Conservation (phyloP, 1,140 invertebrate genomes). For the Dreissena rostriformis region DNA sequence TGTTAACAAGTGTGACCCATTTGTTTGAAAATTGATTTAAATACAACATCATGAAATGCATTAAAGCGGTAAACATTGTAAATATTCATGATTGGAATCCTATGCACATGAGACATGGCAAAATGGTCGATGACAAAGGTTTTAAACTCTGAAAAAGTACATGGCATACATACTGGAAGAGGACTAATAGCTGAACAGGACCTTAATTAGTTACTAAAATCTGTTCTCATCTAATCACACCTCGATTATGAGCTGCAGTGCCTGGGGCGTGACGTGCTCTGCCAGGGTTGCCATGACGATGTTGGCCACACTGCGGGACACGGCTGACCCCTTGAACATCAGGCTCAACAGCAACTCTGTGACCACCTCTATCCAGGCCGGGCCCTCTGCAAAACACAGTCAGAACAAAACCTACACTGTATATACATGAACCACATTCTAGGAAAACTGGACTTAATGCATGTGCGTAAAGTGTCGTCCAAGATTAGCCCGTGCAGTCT, state of each 20-base stretch:
- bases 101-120: background rate
- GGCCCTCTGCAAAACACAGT: constrained; percentile 66
- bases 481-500: no score
- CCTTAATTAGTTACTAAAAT: background rate
- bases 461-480: no score
- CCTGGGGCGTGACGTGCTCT: constrained; percentile 85
- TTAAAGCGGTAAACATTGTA: no score
- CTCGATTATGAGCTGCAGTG: constrained; percentile 88
- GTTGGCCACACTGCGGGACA: constrained; percentile 86
- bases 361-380: constrained; percentile 90
- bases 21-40: background rate
- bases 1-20: background rate
- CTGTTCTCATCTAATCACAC: constrained; percentile 76
- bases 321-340: constrained; percentile 83
- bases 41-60: background rate
- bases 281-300: constrained; percentile 89
- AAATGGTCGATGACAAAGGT: background rate
- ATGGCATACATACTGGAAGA: no score
- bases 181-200: no score
- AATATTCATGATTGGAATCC: no score
- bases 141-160: background rate
- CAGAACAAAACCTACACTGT: no score
- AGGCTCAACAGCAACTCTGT: constrained; percentile 88
- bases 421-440: no score
- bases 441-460: no score